Base-by-base conservation (phyloP, 2,888 invertebrate genomes). In the Ectropis crepuscularia region DNA sequence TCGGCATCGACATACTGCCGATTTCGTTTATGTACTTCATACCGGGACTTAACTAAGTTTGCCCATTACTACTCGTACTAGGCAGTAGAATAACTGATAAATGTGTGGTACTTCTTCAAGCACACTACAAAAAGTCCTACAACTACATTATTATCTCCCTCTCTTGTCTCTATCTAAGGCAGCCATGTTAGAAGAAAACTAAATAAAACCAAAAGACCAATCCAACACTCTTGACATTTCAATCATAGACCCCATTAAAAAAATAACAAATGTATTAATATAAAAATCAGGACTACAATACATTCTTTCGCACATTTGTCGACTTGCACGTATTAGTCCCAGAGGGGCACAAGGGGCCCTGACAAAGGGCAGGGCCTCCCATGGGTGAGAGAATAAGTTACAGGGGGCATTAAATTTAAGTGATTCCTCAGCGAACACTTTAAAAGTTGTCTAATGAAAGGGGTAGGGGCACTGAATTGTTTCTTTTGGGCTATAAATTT, bases 391-490 rank as follows among this genome's bases (percentile, higher is more conserved):
- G 83, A 81, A 86, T 86, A 87, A 89, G 84, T 89, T 88, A 85
- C 86, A 83, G 50, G 78, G 55, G 78, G 84, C 86, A 89, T 90
- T 90, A 87, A 86, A 87, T 87, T 89, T 88, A 90, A 91, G 90
- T 91, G 91, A 88, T 90, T 86, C 82, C 67, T 74, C 78, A 80
- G 73, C 75, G 79, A 81, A 81, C 85, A 81, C 85, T 87, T 89
- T 87, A 82, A 85, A 89, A 87, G 80, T 87, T 72, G 57, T 65
- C 61, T 71, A 70, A 68, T 70, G 70, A 69, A 70, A 67, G 62
- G 67, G 63, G 57, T 51, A 51, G 47, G 64, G 54, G 42, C 45
- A 45, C 43, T 60, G 53, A 63, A 66, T 67, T 68, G 70, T 68
- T 65, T 65, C 59, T 67, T 64, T 57, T 16, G 51, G 43, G 45